A percentile compares a stretch with the other conserved stretches of the same genome.
phyloP scores from a whole-genome alignment of 1,140 invertebrate genomes.

The Drosophila equinoxialis region DNA sequence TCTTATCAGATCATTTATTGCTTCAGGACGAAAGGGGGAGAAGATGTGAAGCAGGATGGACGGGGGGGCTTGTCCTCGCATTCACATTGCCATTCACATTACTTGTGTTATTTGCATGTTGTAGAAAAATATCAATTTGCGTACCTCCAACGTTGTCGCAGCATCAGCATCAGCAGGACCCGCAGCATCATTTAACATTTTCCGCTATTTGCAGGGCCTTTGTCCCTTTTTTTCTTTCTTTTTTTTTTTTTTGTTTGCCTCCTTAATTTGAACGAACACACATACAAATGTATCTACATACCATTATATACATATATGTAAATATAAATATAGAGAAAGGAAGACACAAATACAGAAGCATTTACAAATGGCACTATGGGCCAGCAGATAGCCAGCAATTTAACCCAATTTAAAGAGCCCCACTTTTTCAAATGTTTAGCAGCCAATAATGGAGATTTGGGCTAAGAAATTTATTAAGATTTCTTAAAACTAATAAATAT shows the following conservation, averaged over 20 bases:
- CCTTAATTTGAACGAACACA: conserved; percentile 58
- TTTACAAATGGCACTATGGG: conserved; percentile 6
- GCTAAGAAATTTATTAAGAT: no score
- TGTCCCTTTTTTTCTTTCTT: conserved; percentile 53
- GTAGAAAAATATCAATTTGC: conserved; percentile 81
- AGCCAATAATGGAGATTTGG: no score
- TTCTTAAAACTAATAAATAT: no score
- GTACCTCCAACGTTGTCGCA: conserved; percentile 64
- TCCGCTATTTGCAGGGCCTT: conserved; percentile 77
- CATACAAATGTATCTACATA: conserved; percentile 16
- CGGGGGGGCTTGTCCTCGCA: conserved; percentile 4
- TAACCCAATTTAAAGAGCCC: background rate
- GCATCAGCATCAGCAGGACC: conserved; percentile 21
- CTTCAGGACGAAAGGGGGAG: conserved; percentile 9
- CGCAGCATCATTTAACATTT: conserved; percentile 72
- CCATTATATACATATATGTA: conserved; percentile 31
- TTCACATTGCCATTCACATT: conserved; percentile 48
- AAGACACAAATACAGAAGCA: conserved; percentile 5
- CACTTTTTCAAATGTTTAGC: no score
- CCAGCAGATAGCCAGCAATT: background rate
- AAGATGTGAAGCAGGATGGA: background rate
- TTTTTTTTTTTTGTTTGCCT: conserved; percentile 13
- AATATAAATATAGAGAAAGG: conserved; percentile 30
- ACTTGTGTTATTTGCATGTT: conserved; percentile 79
- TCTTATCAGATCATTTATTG: conserved; percentile 80